Evolutionary conservation across 2,113 vertebrate species (phyloP), one percentile per base, ranked within the genome.

Genomic region (Mugil cephalus): DNA sequence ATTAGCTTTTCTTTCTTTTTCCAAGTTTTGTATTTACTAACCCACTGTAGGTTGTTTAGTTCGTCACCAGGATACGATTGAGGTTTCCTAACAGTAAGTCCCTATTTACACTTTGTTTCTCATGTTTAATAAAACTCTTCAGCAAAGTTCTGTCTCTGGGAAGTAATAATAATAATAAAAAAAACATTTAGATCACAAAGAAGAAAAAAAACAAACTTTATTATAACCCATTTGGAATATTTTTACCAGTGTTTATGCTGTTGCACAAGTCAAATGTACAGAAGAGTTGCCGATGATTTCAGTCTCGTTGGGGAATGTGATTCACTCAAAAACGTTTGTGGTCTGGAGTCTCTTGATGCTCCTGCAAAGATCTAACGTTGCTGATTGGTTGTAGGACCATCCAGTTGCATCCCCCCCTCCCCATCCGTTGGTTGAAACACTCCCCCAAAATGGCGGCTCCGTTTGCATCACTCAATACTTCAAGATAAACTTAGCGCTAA

Each of bases 201-300:
- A 83, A 78, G 24, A 85, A 90, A 91, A 89, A 88, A 88, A 88
- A 89, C 87, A 85, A 82, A 69, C 69, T 84, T 92, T 89, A 92
- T 92, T 93, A 87, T n/a, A n/a, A n/a, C 77, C 82, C 84, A 82
- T 88, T 91, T 59, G 74, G 79, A 88, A 87, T 89, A 79, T 90
- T 87, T n/a, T 89, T 80, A 78, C 72, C 91, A 90, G 80, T 88
- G 84, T 85, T 30, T 78, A 67, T 67, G 42, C 50, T 85, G 62
- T 76, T 64, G 51, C 80, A 92, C 90, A 81, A 82, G 69, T 89
- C 87, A 87, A 91, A 90, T 86, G 75, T 90, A 91, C 89, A 91
- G 54, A 82, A n/a, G n/a, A n/a, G n/a, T n/a, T n/a, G n/a, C n/a
- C n/a, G n/a, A n/a, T n/a, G n/a, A n/a, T n/a, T n/a, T n/a, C n/a